A percentile compares a stretch with the other conserved stretches of the same genome.
Evolutionary conservation across 2,888 invertebrate genomes (phyloP).

Genomic region (Heliothis peltigera): DNA sequence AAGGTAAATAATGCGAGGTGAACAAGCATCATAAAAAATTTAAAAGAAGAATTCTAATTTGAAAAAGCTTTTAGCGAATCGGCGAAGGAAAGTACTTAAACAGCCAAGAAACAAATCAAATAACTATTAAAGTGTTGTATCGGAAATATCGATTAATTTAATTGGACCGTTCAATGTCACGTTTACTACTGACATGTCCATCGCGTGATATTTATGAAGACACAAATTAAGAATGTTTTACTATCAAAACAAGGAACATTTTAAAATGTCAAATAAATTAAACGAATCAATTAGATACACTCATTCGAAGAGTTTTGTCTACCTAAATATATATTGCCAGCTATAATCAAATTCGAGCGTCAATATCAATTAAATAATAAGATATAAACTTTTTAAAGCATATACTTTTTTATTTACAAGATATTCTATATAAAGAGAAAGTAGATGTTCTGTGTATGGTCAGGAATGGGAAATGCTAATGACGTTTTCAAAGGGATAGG

Average conservation of each 20-base stretch:
- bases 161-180: constrained; percentile 52
- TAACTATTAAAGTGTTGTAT: constrained; percentile 26
- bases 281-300: constrained; percentile 36
- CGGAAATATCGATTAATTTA: constrained; percentile 51
- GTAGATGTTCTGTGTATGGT: neutral
- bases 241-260: constrained; percentile 13
- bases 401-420: neutral
- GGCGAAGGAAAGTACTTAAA: constrained; percentile 33
- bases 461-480: neutral
- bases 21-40: constrained; percentile 22
- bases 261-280: constrained; percentile 35
- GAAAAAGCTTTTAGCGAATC: constrained; percentile 3
- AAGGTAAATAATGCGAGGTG: constrained; percentile 66
- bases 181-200: constrained; percentile 37
- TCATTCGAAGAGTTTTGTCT: constrained; percentile 4
- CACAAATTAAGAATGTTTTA: constrained; percentile 39
- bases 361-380: neutral
- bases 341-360: neutral
- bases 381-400: neutral
- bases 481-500: neutral
- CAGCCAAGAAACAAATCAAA: constrained; percentile 40
- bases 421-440: neutral
- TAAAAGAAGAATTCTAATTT: constrained; percentile 9
- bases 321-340: neutral
- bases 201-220: constrained; percentile 46